A percentile compares a stretch with the other conserved stretches of the same genome.
Evolutionary conservation across 2,797 vertebrate species (phyloP).

Genomic region (Anguilla anguilla): DNA sequence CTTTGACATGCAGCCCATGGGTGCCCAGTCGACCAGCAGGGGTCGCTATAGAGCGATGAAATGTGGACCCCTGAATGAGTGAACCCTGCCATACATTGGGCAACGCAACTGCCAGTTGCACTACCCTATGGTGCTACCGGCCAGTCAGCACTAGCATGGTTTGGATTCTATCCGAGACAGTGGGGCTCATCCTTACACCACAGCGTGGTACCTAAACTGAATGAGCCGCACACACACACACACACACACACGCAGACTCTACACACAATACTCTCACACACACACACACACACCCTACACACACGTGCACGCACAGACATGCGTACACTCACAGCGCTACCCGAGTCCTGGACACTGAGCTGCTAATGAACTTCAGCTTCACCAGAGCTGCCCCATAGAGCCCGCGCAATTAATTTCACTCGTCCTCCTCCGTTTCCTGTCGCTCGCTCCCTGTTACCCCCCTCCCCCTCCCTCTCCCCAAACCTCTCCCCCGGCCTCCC

Average conservation of each 20-base stretch:
- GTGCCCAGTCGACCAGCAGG: no score
- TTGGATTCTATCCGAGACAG: background rate
- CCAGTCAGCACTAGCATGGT: background rate
- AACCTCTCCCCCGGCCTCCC: conserved; percentile 20
- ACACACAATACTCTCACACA: background rate
- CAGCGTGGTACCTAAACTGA: background rate
- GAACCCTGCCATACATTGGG: no score
- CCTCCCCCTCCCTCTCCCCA: background rate
- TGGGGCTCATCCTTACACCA: background rate
- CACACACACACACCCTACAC: background rate
- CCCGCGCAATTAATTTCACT: conserved; percentile 45
- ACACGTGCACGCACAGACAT: conserved; percentile 9
- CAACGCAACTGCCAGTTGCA: background rate
- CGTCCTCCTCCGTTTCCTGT: conserved; percentile 18
- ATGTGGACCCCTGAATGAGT: background rate
- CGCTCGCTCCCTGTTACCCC: conserved; percentile 23
- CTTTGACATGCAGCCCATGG: no score
- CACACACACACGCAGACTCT: background rate
- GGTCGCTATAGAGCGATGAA: background rate
- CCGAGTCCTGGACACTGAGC: conserved; percentile 29
- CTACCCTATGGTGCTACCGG: background rate
- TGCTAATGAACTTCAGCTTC: conserved; percentile 47
- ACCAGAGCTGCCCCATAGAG: conserved; percentile 39
- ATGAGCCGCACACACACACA: background rate
- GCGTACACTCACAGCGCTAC: background rate